These are phyloP conservation scores for Thamnophis sirtalis DNA, from an alignment of 2,113 vertebrate species.

Conservation along the genomic window DNA sequence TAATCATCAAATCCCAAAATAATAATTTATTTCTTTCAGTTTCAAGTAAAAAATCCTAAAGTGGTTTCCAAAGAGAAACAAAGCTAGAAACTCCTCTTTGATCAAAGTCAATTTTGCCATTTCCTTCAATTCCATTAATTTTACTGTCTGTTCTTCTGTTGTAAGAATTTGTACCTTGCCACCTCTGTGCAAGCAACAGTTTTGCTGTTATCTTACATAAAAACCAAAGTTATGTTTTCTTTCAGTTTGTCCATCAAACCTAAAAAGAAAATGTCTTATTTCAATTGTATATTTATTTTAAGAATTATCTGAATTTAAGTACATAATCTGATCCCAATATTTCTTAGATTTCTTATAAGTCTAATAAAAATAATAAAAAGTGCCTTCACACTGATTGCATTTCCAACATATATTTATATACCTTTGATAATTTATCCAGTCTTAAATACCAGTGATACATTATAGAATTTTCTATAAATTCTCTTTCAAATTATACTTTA, in stretches of 20 bases:
- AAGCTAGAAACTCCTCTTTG: background rate
- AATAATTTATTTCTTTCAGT: background rate
- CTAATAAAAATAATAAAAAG: background rate
- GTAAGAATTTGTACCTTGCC: background rate
- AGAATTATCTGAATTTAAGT: background rate
- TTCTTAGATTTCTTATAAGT: background rate
- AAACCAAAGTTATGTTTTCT: background rate
- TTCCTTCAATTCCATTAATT: background rate
- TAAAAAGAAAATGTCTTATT: background rate
- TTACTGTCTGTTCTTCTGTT: background rate
- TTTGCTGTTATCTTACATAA: background rate
- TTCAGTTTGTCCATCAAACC: background rate
- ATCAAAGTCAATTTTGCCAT: background rate
- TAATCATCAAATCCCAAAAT: background rate
- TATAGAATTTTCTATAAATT: background rate
- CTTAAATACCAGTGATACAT: background rate
- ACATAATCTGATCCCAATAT: background rate
- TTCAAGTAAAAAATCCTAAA: background rate
- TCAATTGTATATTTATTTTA: background rate
- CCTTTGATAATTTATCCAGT: background rate
- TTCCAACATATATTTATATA: background rate
- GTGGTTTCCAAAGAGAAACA: background rate
- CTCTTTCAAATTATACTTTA: background rate
- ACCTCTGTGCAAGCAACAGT: background rate
- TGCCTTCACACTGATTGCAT: background rate